Evolutionary conservation across 2,797 vertebrate species (phyloP).

Genomic region (Morelia viridis): DNA sequence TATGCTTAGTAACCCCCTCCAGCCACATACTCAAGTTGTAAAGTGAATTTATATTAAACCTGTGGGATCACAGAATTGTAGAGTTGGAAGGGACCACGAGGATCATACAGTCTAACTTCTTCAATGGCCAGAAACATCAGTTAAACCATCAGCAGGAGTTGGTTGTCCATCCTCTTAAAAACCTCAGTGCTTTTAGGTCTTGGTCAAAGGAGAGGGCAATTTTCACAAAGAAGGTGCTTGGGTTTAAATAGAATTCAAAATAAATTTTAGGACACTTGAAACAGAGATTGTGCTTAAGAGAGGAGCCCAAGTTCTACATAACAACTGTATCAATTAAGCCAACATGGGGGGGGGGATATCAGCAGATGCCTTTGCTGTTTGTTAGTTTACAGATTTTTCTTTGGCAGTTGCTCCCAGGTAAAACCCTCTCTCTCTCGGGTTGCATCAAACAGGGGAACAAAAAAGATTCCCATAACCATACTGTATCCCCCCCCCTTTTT

Average conservation of each 20-base stretch:
- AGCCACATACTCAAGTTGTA: background rate
- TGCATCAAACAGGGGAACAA: background rate
- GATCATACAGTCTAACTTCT: background rate
- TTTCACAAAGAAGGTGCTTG: background rate
- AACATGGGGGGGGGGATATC: background rate
- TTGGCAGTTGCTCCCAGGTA: background rate
- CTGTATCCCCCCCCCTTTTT: background rate
- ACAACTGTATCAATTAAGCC: background rate
- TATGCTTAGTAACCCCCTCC: fast-evolving
- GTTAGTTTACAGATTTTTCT: background rate
- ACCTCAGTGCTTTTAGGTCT: background rate
- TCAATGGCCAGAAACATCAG: background rate
- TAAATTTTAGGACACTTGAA: background rate
- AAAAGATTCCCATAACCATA: background rate
- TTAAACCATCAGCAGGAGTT: background rate
- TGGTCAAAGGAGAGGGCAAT: background rate
- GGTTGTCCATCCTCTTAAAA: background rate
- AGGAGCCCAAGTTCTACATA: too few relatives aligned
- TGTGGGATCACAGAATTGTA: background rate
- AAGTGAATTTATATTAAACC: conserved; percentile 2
- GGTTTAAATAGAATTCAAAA: background rate
- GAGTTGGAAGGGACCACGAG: background rate
- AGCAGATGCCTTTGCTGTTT: background rate
- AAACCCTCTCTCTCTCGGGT: background rate
- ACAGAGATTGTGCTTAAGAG: background rate